Base-by-base conservation (phyloP, 1,140 invertebrate genomes). In the Notospermus geniculatus region DNA sequence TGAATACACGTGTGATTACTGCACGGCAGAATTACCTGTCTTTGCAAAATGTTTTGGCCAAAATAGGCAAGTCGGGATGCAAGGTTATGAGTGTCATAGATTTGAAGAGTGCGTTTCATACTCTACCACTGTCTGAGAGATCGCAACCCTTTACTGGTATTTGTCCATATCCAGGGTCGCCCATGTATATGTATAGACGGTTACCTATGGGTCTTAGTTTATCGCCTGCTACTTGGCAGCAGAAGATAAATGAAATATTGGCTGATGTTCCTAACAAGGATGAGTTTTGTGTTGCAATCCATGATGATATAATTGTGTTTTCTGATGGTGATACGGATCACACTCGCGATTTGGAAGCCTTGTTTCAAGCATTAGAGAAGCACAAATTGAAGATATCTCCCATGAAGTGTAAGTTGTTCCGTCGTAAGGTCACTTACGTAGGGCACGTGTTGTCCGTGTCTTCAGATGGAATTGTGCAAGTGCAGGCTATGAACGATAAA, bases 171-270 rank as follows among this genome's bases (percentile, higher is more conserved):
- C 39, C 39, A 13, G 39, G 39, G 11, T 43, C 39, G 11, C 19
- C 39, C 11, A 43, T 19, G 19, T 43, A 43, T 19, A 19, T 43
- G 11, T 43, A 43, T 19, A 43, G 39, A 19, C 11, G 39, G 19
- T 43, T 43, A 43, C 39, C 39, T 43, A n/a, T n/a, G n/a, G n/a
- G n/a, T n/a, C n/a, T 43, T 11, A 43, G 19, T 19, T 13, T 11
- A 19, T 43, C 39, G 39, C 39, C 39, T 13, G 39, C 39, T 11
- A 13, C 11, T 43, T 43, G 39, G 39, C 39, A 43, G 19, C 11
- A 43, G 39, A 43, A 43, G 39, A 43, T 43, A 43, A 43, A 43
- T 43, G 39, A 43, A n/a, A n/a, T n/a, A n/a, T n/a, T n/a, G n/a
- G 11, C 39, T 43, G 39, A 43, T 11, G 19, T 43, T 13, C 39